phyloP scores from a whole-genome alignment of 37 sponge, comb jelly and placozoan genomes.

The Mnemiopsis leidyi region DNA sequence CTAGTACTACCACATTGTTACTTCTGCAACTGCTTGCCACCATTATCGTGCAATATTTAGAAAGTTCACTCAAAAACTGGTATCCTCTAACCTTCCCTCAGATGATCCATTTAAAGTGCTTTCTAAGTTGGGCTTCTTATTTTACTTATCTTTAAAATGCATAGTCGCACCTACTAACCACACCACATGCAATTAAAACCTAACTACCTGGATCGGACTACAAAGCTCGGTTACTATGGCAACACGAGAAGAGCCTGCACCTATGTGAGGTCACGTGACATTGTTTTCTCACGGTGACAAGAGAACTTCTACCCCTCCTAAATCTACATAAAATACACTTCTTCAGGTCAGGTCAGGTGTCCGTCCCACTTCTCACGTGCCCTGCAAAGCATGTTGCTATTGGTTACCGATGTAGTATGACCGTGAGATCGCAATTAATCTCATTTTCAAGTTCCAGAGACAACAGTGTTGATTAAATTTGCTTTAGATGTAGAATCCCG shows the following conservation, averaged over 20 bases:
- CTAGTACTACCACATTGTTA: too few relatives aligned
- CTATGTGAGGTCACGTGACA: neutral
- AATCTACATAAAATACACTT: neutral
- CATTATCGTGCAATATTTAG: too few relatives aligned
- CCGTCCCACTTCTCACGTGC: neutral
- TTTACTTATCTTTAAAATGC: neutral
- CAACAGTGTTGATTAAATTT: neutral
- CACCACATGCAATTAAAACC: neutral
- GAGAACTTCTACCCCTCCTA: neutral
- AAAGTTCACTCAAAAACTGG: too few relatives aligned
- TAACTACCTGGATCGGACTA: neutral
- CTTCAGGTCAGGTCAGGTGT: neutral
- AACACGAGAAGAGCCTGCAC: neutral
- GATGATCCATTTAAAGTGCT: too few relatives aligned
- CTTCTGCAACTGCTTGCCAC: too few relatives aligned
- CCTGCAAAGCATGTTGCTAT: neutral
- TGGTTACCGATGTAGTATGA: neutral
- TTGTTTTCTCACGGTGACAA: neutral
- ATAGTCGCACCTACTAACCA: neutral
- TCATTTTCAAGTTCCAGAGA: neutral
- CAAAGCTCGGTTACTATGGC: neutral
- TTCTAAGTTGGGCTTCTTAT: too few relatives aligned
- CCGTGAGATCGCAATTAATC: neutral
- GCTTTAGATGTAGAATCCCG: neutral
- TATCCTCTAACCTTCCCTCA: too few relatives aligned